Conservation (phyloP, 2,113 vertebrate genomes). For the Abramis brama region DNA sequence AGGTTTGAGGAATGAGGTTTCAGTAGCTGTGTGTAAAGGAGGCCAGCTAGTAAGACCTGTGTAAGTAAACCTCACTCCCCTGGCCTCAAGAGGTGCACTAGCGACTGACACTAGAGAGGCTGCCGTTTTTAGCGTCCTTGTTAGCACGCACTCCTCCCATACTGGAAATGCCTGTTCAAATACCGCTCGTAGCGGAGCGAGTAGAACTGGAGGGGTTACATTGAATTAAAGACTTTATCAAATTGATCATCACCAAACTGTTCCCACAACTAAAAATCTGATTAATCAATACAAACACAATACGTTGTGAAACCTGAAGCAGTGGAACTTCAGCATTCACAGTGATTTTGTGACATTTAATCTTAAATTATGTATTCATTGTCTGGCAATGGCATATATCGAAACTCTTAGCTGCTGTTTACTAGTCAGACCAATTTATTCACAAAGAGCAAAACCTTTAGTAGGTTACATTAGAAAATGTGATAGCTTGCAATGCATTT, state of each 20-base stretch:
- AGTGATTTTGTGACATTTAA: neutral
- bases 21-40: too few species aligned
- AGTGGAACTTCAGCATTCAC: neutral
- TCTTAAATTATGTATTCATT: neutral
- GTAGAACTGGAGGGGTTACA: too few species aligned
- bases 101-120: too few species aligned
- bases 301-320: neutral
- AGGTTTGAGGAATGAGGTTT: too few species aligned
- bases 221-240: neutral
- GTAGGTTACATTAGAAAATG: neutral
- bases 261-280: neutral
- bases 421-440: neutral
- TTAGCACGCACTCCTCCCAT: too few species aligned
- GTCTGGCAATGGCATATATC: neutral
- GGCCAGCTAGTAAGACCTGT: too few species aligned
- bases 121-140: too few species aligned
- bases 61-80: too few species aligned
- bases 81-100: too few species aligned
- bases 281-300: neutral
- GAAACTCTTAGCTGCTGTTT: neutral
- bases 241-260: neutral
- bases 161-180: too few species aligned
- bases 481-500: neutral
- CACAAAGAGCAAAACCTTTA: neutral
- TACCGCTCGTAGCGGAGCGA: too few species aligned